Evolutionary conservation across 2,113 vertebrate species (phyloP).

Genomic region (Penelope pileata): DNA sequence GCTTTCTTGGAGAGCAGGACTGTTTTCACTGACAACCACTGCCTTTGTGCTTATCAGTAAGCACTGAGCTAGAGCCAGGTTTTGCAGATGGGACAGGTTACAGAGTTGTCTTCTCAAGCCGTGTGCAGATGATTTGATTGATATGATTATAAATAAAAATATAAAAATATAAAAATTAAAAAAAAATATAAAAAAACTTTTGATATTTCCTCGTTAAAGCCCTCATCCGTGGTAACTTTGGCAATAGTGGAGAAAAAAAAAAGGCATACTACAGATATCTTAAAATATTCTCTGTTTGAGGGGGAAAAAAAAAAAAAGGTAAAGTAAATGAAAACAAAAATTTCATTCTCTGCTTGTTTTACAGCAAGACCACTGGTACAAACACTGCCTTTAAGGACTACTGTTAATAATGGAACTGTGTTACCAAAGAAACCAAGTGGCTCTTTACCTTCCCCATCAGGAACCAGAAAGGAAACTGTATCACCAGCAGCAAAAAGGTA

Average conservation of each 20-base stretch:
- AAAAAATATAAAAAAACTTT: background rate
- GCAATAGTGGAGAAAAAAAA: background rate
- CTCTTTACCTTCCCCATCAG: conserved; percentile 90
- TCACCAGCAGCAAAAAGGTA: conserved; percentile 87
- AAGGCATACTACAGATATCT: background rate
- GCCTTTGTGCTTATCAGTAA: background rate
- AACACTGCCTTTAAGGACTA: conserved; percentile 88
- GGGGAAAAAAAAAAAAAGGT: background rate
- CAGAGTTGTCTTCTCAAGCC: background rate
- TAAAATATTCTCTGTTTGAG: background rate
- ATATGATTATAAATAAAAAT: background rate
- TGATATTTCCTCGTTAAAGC: background rate
- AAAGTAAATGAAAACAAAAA: background rate
- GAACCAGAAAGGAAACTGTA: conserved; percentile 86
- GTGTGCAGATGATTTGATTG: background rate
- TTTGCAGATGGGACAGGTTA: background rate
- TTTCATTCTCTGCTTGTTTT: conserved; percentile 41
- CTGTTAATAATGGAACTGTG: conserved; percentile 93
- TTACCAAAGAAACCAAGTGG: conserved; percentile 93
- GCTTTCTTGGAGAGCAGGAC: background rate
- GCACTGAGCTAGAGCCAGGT: background rate
- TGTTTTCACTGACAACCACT: background rate
- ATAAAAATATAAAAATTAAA: background rate
- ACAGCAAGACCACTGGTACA: conserved; percentile 93
- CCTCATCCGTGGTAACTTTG: background rate